Evolutionary conservation across 2,888 invertebrate species (phyloP).

Genomic region (Punctoribates punctum): DNA sequence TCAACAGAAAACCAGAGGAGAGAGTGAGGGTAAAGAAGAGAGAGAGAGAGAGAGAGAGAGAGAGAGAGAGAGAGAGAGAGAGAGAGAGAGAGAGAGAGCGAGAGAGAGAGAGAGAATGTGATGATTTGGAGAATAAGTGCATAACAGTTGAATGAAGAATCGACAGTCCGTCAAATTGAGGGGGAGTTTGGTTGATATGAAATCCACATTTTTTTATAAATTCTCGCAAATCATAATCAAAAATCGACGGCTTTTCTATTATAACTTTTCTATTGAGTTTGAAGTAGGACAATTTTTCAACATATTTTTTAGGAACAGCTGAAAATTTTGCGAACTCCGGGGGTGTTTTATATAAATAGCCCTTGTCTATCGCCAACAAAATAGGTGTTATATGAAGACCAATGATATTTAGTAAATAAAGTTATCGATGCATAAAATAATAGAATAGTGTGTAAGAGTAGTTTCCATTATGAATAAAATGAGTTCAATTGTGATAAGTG

Average conservation of each 20-base stretch:
- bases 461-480: constrained; percentile 7
- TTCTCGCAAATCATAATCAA: no score
- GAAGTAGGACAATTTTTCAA: no score
- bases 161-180: no score
- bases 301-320: no score
- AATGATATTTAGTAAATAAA: constrained; percentile 18
- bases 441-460: background rate
- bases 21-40: background rate
- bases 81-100: background rate
- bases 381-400: constrained; percentile 5
- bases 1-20: background rate
- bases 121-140: no score
- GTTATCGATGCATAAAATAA: constrained; percentile 1
- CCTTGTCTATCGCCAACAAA: background rate
- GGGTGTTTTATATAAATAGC: background rate
- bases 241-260: no score
- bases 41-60: background rate
- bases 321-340: no score
- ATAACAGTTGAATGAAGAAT: no score
- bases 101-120: no score
- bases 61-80: background rate
- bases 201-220: no score
- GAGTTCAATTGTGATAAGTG: background rate
- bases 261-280: no score
- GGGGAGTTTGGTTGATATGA: background rate